Evolutionary conservation across 2,888 invertebrate genomes (phyloP).

Genomic region (Noctua janthina): DNA sequence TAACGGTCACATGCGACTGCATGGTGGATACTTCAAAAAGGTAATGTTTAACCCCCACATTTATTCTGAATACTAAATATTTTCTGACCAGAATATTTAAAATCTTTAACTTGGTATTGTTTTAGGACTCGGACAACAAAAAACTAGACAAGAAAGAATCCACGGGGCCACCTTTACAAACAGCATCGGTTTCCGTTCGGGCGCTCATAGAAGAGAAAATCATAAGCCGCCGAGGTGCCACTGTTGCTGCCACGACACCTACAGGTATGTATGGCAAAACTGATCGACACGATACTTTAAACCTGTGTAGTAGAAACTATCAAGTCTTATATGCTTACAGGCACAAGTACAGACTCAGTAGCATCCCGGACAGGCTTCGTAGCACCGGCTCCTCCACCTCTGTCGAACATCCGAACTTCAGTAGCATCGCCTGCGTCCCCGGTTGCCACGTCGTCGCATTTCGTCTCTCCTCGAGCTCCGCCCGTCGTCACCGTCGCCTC

Average conservation of each 20-base stretch:
- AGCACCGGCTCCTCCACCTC: slow-evolving; percentile 86
- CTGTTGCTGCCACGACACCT: slow-evolving; percentile 76
- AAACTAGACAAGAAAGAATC: slow-evolving; percentile 96
- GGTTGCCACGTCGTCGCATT: slow-evolving; percentile 87
- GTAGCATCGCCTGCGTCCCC: slow-evolving; percentile 83
- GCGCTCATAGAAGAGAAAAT: slow-evolving; percentile 98
- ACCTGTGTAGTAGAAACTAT: neutral
- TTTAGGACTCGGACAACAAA: slow-evolving; percentile 95
- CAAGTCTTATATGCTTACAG: slow-evolving; percentile 61
- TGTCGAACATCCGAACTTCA: slow-evolving; percentile 82
- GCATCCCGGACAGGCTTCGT: slow-evolving; percentile 83
- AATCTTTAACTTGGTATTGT: neutral
- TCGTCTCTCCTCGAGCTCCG: slow-evolving; percentile 86
- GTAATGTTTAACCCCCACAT: slow-evolving; percentile 81
- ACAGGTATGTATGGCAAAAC: slow-evolving; percentile 69
- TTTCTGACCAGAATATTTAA: neutral
- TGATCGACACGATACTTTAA: neutral
- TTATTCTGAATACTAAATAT: neutral
- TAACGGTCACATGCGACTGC: slow-evolving; percentile 99
- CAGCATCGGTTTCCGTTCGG: slow-evolving; percentile 97
- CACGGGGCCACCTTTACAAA: slow-evolving; percentile 95
- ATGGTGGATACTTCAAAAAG: slow-evolving; percentile 99
- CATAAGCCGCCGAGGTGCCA: slow-evolving; percentile 94
- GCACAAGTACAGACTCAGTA: slow-evolving; percentile 75
- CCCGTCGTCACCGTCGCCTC: slow-evolving; percentile 82